These are phyloP conservation scores for Lutraria rhynchaena DNA, from an alignment of 1,140 invertebrate genomes.

Conservation along the genomic window DNA sequence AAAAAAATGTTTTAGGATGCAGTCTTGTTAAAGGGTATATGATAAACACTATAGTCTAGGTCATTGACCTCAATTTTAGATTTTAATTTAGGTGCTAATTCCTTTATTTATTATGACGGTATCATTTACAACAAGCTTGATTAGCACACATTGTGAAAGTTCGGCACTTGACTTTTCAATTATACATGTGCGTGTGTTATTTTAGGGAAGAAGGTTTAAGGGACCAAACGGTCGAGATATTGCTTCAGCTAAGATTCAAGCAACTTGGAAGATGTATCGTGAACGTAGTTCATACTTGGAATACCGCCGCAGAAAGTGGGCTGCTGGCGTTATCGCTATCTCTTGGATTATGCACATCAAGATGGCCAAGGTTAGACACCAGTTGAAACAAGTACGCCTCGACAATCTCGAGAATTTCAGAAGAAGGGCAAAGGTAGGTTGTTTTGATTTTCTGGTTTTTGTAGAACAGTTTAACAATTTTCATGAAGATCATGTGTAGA, in stretches of 20 bases:
- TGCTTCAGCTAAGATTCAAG: constrained; percentile 80
- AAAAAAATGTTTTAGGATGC: no score
- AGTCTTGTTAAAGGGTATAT: no score
- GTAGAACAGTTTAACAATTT: no score
- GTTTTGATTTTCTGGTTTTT: not conserved
- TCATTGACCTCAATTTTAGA: no score
- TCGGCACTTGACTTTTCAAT: no score
- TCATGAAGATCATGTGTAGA: no score
- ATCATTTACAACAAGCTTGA: no score
- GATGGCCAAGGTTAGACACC: constrained; percentile 77
- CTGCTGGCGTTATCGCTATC: constrained; percentile 82
- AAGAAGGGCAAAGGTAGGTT: constrained; percentile 74
- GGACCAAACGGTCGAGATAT: constrained; percentile 74
- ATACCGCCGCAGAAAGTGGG: constrained; percentile 81
- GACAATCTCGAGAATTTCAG: constrained; percentile 78
- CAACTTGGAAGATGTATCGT: constrained; percentile 76
- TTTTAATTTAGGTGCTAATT: no score
- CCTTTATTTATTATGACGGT: no score
- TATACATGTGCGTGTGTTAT: no score
- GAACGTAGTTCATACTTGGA: constrained; percentile 79
- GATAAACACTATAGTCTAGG: no score
- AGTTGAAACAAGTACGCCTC: constrained; percentile 74
- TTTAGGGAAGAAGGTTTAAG: constrained; percentile 75
- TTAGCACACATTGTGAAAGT: no score
- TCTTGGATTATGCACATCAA: constrained; percentile 82